Conservation (phyloP, 2,888 invertebrate genomes). For the Andrena praecox region DNA sequence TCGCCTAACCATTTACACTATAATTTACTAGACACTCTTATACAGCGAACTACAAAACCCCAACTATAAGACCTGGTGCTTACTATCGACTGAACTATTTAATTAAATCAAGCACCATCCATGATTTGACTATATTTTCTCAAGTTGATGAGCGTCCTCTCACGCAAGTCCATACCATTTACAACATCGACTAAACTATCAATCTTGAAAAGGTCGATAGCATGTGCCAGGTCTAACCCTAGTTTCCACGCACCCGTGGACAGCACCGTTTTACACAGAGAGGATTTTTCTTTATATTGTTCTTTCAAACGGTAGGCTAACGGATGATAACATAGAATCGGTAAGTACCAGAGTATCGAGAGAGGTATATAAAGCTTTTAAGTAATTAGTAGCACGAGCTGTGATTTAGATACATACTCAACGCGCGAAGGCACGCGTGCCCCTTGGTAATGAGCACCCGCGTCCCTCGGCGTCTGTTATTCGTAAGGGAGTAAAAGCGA, state of each 20-base stretch:
- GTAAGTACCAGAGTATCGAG: constrained; percentile 68
- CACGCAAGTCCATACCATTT: no score
- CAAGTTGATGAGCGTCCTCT: no score
- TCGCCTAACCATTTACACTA: no score
- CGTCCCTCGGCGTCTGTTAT: constrained; percentile 55
- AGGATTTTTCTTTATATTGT: constrained; percentile 37
- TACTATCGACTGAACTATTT: no score
- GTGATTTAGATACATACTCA: constrained; percentile 85
- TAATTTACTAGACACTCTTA: no score
- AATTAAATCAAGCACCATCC: no score
- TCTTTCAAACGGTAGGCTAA: constrained; percentile 54
- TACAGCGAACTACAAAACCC: no score
- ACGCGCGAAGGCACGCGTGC: constrained; percentile 69
- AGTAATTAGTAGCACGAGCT: constrained; percentile 85
- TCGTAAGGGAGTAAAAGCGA: constrained; percentile 55
- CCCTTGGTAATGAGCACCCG: constrained; percentile 12
- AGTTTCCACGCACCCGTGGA: neutral
- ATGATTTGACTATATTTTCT: no score
- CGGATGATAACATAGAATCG: constrained; percentile 54
- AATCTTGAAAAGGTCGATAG: no score
- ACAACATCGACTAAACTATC: no score
- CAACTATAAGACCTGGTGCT: no score
- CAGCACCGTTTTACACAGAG: constrained; percentile 10
- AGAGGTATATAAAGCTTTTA: constrained; percentile 71
- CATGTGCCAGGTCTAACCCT: no score